Evolutionary conservation across 2,113 vertebrate species (phyloP), one percentile per base, ranked within the genome.

Genomic region (Nicator chloris): DNA sequence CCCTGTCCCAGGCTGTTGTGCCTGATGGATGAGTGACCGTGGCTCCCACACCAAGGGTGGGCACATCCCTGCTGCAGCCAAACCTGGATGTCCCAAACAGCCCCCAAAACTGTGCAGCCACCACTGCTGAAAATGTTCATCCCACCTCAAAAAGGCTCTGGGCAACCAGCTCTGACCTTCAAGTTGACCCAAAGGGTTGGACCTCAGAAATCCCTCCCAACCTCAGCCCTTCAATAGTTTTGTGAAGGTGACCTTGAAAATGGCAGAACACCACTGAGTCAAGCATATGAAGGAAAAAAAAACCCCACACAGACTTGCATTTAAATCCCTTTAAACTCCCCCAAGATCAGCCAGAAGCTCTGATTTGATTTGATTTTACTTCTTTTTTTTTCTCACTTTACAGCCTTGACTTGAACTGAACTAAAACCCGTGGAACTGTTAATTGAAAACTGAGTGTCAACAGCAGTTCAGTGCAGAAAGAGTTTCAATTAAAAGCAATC

Each of bases 401-500:
- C 64, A 81, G 49, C 64, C 54, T 80, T 21, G 37, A 68, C 79
- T 86, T 8, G 15, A 95, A 63, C 76, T 69, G 91, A 95, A 83
- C 79, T 81, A 68, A 96, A 97, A 86, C 71, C 79, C 23, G 1
- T 57, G 82, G 79, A 92, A 86, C 49, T 78, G 75, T 80, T 95
- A 92, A 92, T 86, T 96, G 95, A 83, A 95, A 95, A 84, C 65
- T 27, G 68, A 80, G 71, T 84, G 94, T 95, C 86, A 92, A 79
- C 90, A 86, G 77, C 83, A 90, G 82, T 88, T 96, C 90, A 77
- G 63, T 0, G 2, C 70, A 86, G 90, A 77, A 92, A 60, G 80
- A 86, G 77, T 82, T 93, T 70, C 91, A 92, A 94, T 93, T 94
- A 89, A 86, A 90, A 92, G 82, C 93, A 90, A 86, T 95, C 84